A percentile compares a stretch with the other conserved stretches of the same genome.
Evolutionary conservation across 2,888 invertebrate species (phyloP).

Genomic region (Leptinotarsa haldemani): DNA sequence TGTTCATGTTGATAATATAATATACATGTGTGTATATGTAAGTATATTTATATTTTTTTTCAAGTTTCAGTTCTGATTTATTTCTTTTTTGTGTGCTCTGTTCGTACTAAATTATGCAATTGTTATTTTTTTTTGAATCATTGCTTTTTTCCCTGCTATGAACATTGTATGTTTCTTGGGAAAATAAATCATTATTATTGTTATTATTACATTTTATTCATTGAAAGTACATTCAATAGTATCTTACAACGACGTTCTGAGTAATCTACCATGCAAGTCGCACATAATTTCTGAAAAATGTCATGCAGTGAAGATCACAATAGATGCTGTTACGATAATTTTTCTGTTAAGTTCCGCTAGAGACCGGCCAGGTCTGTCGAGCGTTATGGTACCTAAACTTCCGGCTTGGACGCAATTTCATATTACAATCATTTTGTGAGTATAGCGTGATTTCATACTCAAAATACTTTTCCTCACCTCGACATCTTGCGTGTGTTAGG

Average conservation of each 20-base stretch:
- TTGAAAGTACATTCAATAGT: too few species aligned
- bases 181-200: too few species aligned
- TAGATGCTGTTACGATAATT: constrained; percentile 50
- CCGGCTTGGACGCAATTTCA: constrained; percentile 34
- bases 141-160: too few species aligned
- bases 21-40: too few species aligned
- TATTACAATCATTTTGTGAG: constrained; percentile 26
- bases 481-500: neutral
- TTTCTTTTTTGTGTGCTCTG: too few species aligned
- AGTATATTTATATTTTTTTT: too few species aligned
- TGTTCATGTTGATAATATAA: too few species aligned
- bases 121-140: too few species aligned
- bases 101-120: too few species aligned
- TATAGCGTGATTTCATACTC: constrained; percentile 12
- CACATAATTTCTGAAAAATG: constrained; percentile 20
- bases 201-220: too few species aligned
- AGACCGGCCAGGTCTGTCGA: constrained; percentile 41
- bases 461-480: neutral
- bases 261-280: neutral
- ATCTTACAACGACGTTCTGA: neutral
- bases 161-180: too few species aligned
- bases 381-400: constrained; percentile 39
- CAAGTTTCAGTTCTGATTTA: too few species aligned
- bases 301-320: constrained; percentile 49
- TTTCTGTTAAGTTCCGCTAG: constrained; percentile 50